Conservation (phyloP, 2,888 invertebrate genomes). For the Chrysotoxum bicinctum region DNA sequence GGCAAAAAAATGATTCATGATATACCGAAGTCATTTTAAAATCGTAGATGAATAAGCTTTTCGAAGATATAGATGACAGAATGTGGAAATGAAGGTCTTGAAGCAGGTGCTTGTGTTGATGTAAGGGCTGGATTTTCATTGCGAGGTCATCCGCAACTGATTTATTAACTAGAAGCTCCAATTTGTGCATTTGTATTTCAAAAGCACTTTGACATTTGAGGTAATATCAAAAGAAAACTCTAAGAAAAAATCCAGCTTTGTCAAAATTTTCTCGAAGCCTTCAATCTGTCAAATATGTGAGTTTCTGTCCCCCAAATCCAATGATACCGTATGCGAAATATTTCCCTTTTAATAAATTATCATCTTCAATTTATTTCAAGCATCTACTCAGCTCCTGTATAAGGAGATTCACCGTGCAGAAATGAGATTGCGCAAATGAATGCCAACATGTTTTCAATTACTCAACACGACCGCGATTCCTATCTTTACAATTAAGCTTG, state of each 20-base stretch:
- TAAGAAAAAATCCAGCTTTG: too few species aligned
- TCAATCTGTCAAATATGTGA: too few species aligned
- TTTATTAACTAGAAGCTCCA: too few species aligned
- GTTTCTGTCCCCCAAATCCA: too few species aligned
- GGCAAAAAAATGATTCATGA: not conserved
- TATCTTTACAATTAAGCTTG: constrained; percentile 68
- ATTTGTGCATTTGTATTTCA: too few species aligned
- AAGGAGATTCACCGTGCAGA: constrained; percentile 21
- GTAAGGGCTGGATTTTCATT: too few species aligned
- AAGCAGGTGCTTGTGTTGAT: too few species aligned
- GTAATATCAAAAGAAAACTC: too few species aligned
- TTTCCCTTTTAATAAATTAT: not conserved
- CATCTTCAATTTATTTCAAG: constrained; percentile 25
- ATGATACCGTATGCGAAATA: too few species aligned
- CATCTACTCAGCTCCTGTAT: constrained; percentile 33
- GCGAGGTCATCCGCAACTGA: too few species aligned
- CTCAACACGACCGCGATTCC: constrained; percentile 64
- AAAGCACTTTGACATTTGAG: too few species aligned
- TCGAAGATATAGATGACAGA: not conserved
- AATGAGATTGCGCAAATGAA: constrained; percentile 52
- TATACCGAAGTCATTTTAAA: not conserved
- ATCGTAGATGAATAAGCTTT: not conserved
- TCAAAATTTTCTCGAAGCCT: too few species aligned
- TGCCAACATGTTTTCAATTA: constrained; percentile 68
- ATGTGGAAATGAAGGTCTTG: not conserved